Conservation (phyloP, 2,113 vertebrate genomes). For the Hyaena hyaena region DNA sequence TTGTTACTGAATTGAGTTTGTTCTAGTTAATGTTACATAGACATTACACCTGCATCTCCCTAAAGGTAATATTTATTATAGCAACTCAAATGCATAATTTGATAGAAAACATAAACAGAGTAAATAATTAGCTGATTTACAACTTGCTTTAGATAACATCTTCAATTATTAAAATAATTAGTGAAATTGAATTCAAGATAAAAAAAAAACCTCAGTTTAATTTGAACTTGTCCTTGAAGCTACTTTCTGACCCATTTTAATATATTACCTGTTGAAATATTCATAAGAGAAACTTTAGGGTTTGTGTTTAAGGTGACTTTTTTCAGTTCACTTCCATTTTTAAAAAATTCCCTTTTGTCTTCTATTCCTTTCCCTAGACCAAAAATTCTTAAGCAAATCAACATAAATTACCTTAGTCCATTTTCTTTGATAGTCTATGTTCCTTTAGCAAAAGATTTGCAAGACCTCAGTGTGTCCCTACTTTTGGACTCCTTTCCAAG, state of each 20-base stretch:
- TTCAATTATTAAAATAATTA: constrained; percentile 88
- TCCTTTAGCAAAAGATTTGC: not conserved
- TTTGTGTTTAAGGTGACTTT: constrained; percentile 59
- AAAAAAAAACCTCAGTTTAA: constrained; percentile 76
- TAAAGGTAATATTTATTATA: constrained; percentile 66
- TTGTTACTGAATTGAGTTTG: constrained; percentile 39
- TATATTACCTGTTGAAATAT: constrained; percentile 73
- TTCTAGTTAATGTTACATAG: constrained; percentile 60
- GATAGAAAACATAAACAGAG: constrained; percentile 81
- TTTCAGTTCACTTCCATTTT: not conserved
- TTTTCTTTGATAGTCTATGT: not conserved
- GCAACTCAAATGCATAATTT: constrained; percentile 77
- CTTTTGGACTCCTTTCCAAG: not conserved
- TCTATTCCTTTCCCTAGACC: not conserved
- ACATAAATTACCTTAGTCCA: constrained; percentile 27
- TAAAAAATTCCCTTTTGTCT: not conserved
- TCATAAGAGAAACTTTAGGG: constrained; percentile 65
- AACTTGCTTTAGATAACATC: constrained; percentile 81
- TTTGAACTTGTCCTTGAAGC: constrained; percentile 83
- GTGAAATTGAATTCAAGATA: constrained; percentile 79
- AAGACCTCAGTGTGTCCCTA: not conserved
- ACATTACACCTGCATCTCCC: constrained; percentile 45
- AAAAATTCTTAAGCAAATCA: constrained; percentile 30
- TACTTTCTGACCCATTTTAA: constrained; percentile 80
- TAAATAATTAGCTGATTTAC: constrained; percentile 85